phyloP scores from a whole-genome alignment of 1,140 invertebrate species.

The Neelides sp. region DNA sequence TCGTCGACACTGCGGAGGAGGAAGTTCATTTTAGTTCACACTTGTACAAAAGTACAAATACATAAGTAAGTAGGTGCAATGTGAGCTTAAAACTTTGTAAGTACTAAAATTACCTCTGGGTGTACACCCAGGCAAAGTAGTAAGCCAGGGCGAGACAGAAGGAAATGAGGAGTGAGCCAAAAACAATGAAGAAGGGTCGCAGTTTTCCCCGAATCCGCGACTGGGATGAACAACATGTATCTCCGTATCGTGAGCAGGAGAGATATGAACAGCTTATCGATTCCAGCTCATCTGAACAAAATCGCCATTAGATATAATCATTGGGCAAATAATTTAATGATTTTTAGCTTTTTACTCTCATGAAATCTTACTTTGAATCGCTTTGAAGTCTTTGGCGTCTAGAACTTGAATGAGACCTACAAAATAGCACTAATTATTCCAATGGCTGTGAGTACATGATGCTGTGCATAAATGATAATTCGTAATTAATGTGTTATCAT shows the following conservation, averaged over 20 bases:
- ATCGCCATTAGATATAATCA: neutral
- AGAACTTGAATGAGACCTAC: slow-evolving; percentile 28
- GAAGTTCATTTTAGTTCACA: neutral
- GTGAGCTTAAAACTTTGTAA: neutral
- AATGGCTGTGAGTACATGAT: no score
- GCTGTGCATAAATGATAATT: no score
- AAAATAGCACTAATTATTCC: no score
- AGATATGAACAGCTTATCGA: slow-evolving; percentile 28
- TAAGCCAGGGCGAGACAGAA: slow-evolving; percentile 28
- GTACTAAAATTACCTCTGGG: slow-evolving; percentile 17
- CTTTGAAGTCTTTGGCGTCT: slow-evolving; percentile 30
- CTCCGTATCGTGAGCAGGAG: slow-evolving; percentile 27
- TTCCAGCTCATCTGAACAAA: slow-evolving; percentile 26
- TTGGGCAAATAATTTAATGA: neutral
- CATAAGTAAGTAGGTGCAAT: neutral
- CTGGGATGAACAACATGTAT: slow-evolving; percentile 18
- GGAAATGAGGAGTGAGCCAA: slow-evolving; percentile 29
- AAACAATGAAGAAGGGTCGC: slow-evolving; percentile 29
- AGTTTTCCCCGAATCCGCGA: slow-evolving; percentile 20
- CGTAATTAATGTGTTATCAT: no score
- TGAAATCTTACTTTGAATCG: slow-evolving; percentile 25
- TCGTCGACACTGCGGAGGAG: slow-evolving; percentile 1
- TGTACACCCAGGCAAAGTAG: slow-evolving; percentile 31
- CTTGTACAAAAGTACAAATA: neutral
- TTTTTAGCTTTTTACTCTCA: neutral